phyloP scores from a whole-genome alignment of 2,113 vertebrate genomes.

The Balaenoptera acutorostrata region DNA sequence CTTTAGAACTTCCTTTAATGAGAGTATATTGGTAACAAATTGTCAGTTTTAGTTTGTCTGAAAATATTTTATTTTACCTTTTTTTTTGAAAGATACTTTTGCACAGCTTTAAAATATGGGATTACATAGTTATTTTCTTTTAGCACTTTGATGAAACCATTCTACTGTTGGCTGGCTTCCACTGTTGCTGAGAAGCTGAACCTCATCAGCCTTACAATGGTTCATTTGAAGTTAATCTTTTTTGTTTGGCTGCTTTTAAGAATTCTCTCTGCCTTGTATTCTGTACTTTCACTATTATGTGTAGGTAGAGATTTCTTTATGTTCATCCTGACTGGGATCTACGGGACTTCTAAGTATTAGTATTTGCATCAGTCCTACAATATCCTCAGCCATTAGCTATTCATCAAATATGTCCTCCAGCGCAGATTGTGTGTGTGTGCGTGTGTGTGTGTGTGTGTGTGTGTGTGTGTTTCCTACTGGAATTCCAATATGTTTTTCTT shows the following conservation, averaged over 20 bases:
- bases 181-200: not conserved
- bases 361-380: not conserved
- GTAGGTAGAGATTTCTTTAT: not conserved
- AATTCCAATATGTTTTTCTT: not conserved
- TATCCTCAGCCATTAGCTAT: not conserved
- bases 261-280: not conserved
- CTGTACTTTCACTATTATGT: not conserved
- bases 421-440: not conserved
- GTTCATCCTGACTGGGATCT: not conserved
- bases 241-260: not conserved
- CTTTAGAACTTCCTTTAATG: not conserved
- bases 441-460: too few species aligned
- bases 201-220: not conserved
- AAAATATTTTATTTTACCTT: not conserved
- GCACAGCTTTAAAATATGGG: not conserved
- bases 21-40: not conserved
- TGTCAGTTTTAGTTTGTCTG: not conserved
- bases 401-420: not conserved
- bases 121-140: not conserved
- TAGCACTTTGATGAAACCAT: not conserved
- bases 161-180: not conserved
- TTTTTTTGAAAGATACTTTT: not conserved
- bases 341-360: not conserved
- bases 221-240: not conserved
- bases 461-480: not conserved